A percentile compares a stretch with the other conserved stretches of the same genome.
phyloP scores from a whole-genome alignment of 2,797 vertebrate genomes.

The Astyanax mexicanus region DNA sequence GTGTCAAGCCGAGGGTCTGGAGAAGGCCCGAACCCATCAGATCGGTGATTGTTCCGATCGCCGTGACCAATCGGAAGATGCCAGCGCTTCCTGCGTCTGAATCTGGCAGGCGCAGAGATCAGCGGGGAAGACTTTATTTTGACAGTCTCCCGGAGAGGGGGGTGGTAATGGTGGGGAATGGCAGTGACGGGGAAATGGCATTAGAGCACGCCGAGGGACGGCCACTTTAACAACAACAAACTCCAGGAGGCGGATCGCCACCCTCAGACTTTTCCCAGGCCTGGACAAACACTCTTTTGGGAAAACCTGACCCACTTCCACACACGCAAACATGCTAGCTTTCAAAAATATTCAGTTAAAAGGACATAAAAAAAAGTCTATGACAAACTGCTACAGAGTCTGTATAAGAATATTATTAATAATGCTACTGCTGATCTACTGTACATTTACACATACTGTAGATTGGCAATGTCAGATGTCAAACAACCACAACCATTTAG shows the following conservation, averaged over 20 bases:
- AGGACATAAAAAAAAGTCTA: neutral
- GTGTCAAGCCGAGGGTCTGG: constrained; percentile 46
- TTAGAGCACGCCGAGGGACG: constrained; percentile 47
- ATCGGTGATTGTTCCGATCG: constrained; percentile 55
- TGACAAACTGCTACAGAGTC: neutral
- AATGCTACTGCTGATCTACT: too few relatives aligned
- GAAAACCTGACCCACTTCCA: neutral
- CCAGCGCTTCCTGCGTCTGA: constrained; percentile 54
- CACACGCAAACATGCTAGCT: neutral
- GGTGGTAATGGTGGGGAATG: neutral
- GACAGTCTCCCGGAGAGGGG: constrained; percentile 51
- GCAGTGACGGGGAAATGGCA: constrained; percentile 52
- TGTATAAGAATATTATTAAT: too few relatives aligned
- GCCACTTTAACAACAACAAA: constrained; percentile 40
- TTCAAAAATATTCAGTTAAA: neutral
- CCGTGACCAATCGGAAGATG: constrained; percentile 61
- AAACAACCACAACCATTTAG: too few relatives aligned
- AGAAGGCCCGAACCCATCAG: constrained; percentile 53
- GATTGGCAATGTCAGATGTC: too few relatives aligned
- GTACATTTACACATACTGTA: too few relatives aligned
- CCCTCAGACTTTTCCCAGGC: constrained; percentile 33
- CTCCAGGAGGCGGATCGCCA: constrained; percentile 14
- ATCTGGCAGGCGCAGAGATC: constrained; percentile 52
- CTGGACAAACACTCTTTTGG: constrained; percentile 1
- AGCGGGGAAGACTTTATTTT: constrained; percentile 53